Conservation (phyloP, 2,797 vertebrate genomes). For the Paedocypris micromegethes region DNA sequence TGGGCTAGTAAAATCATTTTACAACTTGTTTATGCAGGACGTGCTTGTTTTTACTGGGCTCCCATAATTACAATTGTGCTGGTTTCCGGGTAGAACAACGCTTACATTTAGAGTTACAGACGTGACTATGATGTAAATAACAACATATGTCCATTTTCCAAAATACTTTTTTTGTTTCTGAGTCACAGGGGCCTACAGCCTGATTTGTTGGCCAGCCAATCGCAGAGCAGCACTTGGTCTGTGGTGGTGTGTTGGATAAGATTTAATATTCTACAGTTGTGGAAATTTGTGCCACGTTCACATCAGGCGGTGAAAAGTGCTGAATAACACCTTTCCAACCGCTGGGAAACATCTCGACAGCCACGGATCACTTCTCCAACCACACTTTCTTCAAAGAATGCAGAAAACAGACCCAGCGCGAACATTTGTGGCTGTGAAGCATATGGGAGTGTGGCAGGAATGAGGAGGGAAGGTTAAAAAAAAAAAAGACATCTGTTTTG, state of each 20-base stretch:
- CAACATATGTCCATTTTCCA: too few relatives aligned
- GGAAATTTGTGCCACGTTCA: too few relatives aligned
- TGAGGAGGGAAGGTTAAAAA: conserved; percentile 15
- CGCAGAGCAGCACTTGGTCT: too few relatives aligned
- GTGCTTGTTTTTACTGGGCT: conserved; percentile 29
- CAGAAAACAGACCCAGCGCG: not conserved
- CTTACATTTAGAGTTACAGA: not conserved
- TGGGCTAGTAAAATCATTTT: conserved; percentile 20
- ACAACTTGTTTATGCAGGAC: conserved; percentile 35
- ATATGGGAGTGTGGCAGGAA: conserved; percentile 17
- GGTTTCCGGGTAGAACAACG: conserved; percentile 12
- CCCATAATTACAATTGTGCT: conserved; percentile 27
- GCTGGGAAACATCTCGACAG: too few relatives aligned
- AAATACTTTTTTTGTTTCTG: too few relatives aligned
- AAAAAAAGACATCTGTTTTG: conserved; percentile 9
- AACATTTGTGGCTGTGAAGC: conserved; percentile 7
- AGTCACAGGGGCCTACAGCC: too few relatives aligned
- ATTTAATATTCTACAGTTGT: too few relatives aligned
- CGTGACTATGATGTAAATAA: too few relatives aligned
- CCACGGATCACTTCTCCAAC: too few relatives aligned
- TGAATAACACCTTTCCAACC: not conserved
- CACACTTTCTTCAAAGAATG: conserved; percentile 12
- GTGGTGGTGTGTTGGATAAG: too few relatives aligned
- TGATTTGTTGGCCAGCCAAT: too few relatives aligned
- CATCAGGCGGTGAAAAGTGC: not conserved